phyloP scores from a whole-genome alignment of 1,140 invertebrate genomes.

The Protaetia brevitarsis region DNA sequence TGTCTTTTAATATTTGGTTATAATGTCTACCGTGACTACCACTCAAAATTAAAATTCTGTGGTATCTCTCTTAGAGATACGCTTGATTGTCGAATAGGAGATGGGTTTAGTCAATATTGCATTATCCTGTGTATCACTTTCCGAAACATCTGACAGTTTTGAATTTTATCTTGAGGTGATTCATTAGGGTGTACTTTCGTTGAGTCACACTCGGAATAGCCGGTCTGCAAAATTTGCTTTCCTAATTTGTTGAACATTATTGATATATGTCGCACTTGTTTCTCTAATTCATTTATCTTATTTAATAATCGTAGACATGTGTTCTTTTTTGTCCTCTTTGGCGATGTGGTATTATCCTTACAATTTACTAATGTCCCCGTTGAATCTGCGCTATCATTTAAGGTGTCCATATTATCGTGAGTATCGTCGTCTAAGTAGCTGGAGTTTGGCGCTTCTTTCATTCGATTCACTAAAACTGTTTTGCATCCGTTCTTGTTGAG shows the following conservation, averaged over 20 bases:
- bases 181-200: neutral
- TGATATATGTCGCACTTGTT: neutral
- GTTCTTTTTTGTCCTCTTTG: neutral
- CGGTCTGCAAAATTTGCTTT: too few species aligned
- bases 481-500: neutral
- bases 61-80: neutral
- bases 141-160: neutral
- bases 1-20: neutral
- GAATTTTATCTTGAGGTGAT: neutral
- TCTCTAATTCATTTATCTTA: neutral
- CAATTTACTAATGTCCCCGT: neutral
- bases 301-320: neutral
- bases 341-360: neutral
- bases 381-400: neutral
- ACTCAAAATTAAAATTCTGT: neutral
- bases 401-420: neutral
- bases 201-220: neutral
- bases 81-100: neutral
- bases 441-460: neutral
- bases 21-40: neutral
- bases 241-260: neutral
- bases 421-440: neutral
- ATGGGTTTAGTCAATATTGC: too few species aligned
- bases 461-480: neutral
- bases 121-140: neutral